Base-by-base conservation (phyloP, 2,113 vertebrate genomes). In the Bucco capensis region DNA sequence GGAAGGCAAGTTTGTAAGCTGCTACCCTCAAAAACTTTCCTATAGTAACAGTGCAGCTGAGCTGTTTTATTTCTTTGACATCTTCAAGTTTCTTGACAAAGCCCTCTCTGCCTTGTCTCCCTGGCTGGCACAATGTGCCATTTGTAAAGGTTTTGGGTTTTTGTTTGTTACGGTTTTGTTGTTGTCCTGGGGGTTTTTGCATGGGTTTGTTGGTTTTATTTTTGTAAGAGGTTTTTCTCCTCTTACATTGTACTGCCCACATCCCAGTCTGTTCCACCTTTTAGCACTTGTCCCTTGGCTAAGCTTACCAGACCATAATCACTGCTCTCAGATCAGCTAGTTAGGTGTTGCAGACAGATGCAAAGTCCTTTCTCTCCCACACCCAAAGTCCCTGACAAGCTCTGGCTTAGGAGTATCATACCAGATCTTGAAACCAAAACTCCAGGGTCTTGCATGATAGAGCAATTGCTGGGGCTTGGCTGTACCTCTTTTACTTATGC, bases 281-380 rank as follows among this genome's bases (percentile, higher is more conserved):
- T 61, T 74, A 47, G 69, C 5, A 3, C 79, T 65, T 3, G 17
- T 72, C 62, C 66, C 72, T 69, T 19, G 35, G 74, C 81, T 81
- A 56, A 80, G 85, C 92, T 89, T 42, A 78, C 76, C 82, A 88
- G 83, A 66, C 70, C 30, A 35, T 50, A 91, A 92, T 70, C 65
- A 33, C 65, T 62, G 83, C 73, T 83, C 64, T 2, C 25, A 86
- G 85, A 93, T 74, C 71, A 87, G 57, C 11, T 42, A 65, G 89
- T 57, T 46, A 91, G 89, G 85, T 80, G 90, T 17, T 78, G 70
- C 50, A 92, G 73, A 72, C 44, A 86, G 77, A 88, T 33, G 76
- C 61, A 82, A 67, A 61, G 77, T 76, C 86, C 71, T 88, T 88
- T 76, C 86, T 79, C 79, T 94, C 70, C 70, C 62, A 84, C 89